Conservation (phyloP, 1,140 invertebrate species). For the Wiebesia pumilae region DNA sequence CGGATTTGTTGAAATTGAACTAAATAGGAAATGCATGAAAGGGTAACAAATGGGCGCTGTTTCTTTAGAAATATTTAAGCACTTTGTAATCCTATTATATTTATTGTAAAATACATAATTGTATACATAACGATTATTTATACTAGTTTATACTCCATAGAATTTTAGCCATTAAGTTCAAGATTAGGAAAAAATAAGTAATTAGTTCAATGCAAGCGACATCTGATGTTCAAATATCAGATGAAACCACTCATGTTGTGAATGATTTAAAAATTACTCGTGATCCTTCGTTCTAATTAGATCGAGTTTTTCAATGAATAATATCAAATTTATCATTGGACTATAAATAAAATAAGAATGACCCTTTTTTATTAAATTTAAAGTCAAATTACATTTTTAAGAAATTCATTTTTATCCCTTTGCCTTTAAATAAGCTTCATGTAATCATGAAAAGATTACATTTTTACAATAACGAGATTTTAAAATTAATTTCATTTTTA, state of each 20-base stretch:
- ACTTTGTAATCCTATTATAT: neutral
- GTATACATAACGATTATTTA: neutral
- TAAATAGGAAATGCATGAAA: neutral
- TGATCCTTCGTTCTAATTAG: neutral
- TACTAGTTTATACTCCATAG: neutral
- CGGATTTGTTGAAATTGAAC: neutral
- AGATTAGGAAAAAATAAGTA: neutral
- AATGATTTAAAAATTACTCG: neutral
- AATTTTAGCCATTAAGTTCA: conserved; percentile 4
- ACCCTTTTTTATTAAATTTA: neutral
- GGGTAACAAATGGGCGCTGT: neutral
- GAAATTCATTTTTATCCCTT: neutral
- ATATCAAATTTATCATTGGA: neutral
- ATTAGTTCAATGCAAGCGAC: conserved; percentile 2
- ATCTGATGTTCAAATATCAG: neutral
- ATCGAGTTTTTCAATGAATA: neutral
- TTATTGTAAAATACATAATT: too few relatives aligned
- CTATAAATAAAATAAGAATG: neutral
- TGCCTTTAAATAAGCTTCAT: neutral
- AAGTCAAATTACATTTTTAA: neutral
- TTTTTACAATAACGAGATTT: neutral
- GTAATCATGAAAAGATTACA: neutral
- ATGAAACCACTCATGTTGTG: neutral
- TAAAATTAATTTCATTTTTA: neutral
- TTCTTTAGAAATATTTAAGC: neutral